These are phyloP conservation scores for Apistogramma diplotaenia DNA, from an alignment of 2,113 vertebrate species.

Conservation along the genomic window DNA sequence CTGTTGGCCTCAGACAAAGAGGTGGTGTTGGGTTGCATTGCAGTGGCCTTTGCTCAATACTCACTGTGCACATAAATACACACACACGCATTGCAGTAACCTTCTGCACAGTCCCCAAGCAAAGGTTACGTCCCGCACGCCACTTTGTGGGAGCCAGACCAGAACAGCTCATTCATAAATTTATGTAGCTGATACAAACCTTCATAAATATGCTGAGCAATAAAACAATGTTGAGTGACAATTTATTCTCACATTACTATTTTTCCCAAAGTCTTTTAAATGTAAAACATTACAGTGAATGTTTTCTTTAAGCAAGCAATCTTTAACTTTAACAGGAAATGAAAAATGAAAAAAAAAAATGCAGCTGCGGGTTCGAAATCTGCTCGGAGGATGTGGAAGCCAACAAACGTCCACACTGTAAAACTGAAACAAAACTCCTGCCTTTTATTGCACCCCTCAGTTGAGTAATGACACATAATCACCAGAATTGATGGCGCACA, in stretches of 20 bases:
- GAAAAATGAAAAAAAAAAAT: not conserved
- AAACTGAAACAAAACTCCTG: conserved; percentile 22
- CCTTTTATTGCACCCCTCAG: not conserved
- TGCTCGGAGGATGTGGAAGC: not conserved
- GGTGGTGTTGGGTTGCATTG: conserved; percentile 70
- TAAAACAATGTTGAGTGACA: not conserved
- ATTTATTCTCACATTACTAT: not conserved
- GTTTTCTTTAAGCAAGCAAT: not conserved
- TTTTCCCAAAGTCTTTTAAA: not conserved
- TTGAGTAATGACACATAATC: conserved; percentile 49
- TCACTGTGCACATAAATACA: conserved; percentile 24
- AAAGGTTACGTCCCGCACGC: conserved; percentile 51
- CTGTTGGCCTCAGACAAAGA: conserved; percentile 59
- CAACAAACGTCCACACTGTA: not conserved
- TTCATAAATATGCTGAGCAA: conserved; percentile 16
- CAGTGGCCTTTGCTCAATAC: conserved; percentile 66
- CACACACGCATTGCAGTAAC: conserved; percentile 37
- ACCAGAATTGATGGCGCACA: conserved; percentile 20
- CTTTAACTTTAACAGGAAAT: not conserved
- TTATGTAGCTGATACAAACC: conserved; percentile 1
- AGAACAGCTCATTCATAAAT: conserved; percentile 54
- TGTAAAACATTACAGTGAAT: not conserved
- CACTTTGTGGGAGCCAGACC: conserved; percentile 46
- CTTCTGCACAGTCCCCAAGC: conserved; percentile 43
- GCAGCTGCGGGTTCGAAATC: not conserved